Evolutionary conservation across 2,888 invertebrate species (phyloP).

Genomic region (Trissoscelio sp.): DNA sequence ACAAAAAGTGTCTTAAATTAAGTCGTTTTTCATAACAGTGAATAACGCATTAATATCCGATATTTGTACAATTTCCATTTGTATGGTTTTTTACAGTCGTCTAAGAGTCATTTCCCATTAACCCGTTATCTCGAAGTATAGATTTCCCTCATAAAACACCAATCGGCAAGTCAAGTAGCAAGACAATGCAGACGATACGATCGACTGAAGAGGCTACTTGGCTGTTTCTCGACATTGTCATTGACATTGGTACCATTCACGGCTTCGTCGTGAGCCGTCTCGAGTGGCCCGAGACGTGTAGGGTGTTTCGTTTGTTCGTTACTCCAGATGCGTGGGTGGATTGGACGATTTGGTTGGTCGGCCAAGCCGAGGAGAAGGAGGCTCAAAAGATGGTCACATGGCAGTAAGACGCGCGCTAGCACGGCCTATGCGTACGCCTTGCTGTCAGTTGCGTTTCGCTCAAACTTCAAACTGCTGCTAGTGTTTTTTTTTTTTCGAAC

Average conservation of each 20-base stretch:
- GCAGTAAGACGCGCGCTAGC: constrained; percentile 73
- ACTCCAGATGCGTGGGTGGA: constrained; percentile 74
- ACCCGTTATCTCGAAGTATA: no score
- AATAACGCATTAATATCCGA: no score
- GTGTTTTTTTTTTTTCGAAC: constrained; percentile 5
- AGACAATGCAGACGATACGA: constrained; percentile 25
- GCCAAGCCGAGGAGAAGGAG: constrained; percentile 72
- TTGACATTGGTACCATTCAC: constrained; percentile 62
- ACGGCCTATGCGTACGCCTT: constrained; percentile 73
- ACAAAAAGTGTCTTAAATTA: no score
- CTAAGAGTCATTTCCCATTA: no score
- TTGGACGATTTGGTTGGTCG: constrained; percentile 70
- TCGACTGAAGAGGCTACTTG: constrained; percentile 18
- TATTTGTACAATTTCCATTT: no score
- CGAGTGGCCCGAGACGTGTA: constrained; percentile 60
- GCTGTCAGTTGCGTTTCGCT: constrained; percentile 78
- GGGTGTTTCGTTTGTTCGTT: constrained; percentile 60
- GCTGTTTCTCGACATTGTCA: constrained; percentile 47
- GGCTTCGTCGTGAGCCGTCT: constrained; percentile 45
- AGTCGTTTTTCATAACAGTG: no score
- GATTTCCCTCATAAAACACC: no score
- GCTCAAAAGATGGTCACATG: constrained; percentile 76
- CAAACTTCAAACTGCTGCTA: constrained; percentile 39
- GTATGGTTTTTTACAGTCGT: no score
- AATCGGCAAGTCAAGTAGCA: constrained; percentile 37